Conservation (phyloP, 1,140 invertebrate genomes). For the Magallana ariakensis region DNA sequence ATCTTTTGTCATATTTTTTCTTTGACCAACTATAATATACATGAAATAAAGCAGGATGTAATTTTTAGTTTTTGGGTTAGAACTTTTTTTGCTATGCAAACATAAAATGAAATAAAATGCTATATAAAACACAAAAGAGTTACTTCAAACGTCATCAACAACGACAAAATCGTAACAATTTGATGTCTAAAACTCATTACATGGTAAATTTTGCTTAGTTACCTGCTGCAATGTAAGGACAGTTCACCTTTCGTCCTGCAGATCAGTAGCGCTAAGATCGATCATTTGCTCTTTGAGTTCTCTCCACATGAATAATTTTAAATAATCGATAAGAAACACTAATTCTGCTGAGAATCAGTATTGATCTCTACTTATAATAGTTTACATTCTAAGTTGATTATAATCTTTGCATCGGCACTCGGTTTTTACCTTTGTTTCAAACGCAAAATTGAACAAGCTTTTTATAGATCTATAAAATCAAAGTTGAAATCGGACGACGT, state of each 20-base stretch:
- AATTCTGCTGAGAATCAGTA: constrained; percentile 1
- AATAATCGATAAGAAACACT: constrained; percentile 8
- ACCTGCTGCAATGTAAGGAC: too few species aligned
- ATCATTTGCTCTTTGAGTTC: constrained; percentile 35
- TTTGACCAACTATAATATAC: not conserved
- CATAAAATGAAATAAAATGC: too few species aligned
- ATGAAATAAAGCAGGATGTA: not conserved
- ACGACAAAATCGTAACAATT: too few species aligned
- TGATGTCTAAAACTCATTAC: too few species aligned
- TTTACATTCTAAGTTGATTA: constrained; percentile 8
- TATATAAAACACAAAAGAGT: too few species aligned
- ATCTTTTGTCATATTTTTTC: constrained; percentile 28
- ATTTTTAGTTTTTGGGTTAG: too few species aligned
- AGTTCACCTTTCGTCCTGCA: constrained; percentile 38
- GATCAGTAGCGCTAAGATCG: not conserved
- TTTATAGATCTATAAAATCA: too few species aligned
- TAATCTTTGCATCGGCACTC: not conserved
- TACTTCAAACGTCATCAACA: too few species aligned
- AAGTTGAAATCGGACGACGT: too few species aligned
- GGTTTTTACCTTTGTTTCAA: not conserved
- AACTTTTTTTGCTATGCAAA: too few species aligned
- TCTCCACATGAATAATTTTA: constrained; percentile 12
- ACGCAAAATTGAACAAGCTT: not conserved
- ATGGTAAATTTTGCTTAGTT: not conserved
- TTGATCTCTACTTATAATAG: not conserved